phyloP scores from a whole-genome alignment of 2,888 invertebrate genomes.

The Toxonevra muliebris region DNA sequence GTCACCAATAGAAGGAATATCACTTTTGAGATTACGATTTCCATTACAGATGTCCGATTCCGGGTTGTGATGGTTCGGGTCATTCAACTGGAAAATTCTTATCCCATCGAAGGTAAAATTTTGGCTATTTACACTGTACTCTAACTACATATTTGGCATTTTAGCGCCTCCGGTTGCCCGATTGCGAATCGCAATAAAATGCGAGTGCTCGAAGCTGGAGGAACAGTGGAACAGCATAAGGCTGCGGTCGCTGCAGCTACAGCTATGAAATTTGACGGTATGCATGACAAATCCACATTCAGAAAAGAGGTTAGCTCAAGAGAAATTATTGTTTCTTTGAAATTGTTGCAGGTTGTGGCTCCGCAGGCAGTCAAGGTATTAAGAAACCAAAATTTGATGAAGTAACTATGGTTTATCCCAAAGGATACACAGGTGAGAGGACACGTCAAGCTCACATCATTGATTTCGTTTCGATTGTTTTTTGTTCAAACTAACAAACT shows the following conservation, averaged over 20 bases:
- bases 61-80: slow-evolving; percentile 97
- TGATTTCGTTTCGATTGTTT: slow-evolving; percentile 2
- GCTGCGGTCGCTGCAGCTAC: slow-evolving; percentile 84
- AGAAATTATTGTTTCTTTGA: slow-evolving; percentile 71
- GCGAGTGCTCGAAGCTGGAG: slow-evolving; percentile 87
- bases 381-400: slow-evolving; percentile 80
- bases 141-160: not conserved
- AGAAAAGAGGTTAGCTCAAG: slow-evolving; percentile 60
- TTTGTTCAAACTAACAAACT: slow-evolving; percentile 18
- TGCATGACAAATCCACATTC: slow-evolving; percentile 65
- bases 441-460: not conserved
- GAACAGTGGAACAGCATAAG: slow-evolving; percentile 87
- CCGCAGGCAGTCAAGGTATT: slow-evolving; percentile 72
- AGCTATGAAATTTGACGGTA: slow-evolving; percentile 88
- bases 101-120: slow-evolving; percentile 87
- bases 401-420: slow-evolving; percentile 75
- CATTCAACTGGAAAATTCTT: slow-evolving; percentile 99
- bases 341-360: slow-evolving; percentile 77
- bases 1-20: slow-evolving; percentile 12
- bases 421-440: slow-evolving; percentile 78
- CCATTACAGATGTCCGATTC: slow-evolving; percentile 83
- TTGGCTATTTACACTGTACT: no score
- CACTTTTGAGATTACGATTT: slow-evolving; percentile 12
- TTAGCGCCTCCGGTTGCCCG: slow-evolving; percentile 95
- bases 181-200: slow-evolving; percentile 94